Conservation (phyloP, 2,797 vertebrate genomes). For the Sebastiscus tertius region DNA sequence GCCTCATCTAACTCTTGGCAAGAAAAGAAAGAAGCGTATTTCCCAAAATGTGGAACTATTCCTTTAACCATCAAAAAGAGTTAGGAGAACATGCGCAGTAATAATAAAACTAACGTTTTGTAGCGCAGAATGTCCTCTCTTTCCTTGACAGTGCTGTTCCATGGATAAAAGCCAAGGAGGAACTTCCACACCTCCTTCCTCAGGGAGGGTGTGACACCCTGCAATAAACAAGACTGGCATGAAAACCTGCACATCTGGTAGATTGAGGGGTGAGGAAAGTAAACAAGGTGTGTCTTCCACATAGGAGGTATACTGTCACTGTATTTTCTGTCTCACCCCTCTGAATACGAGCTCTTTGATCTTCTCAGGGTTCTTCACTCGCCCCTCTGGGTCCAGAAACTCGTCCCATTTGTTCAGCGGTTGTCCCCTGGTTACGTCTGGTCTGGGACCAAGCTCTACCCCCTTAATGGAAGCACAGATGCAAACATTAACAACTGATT, state of each 20-base stretch:
- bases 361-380: conserved; percentile 79
- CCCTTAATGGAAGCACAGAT: conserved; percentile 64
- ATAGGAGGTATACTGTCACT: neutral
- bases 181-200: conserved; percentile 93
- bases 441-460: conserved; percentile 87
- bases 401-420: conserved; percentile 86
- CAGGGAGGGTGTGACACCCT: conserved; percentile 85
- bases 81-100: too few species aligned
- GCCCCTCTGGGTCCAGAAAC: conserved; percentile 86
- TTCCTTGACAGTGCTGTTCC: conserved; percentile 86
- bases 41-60: neutral
- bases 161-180: conserved; percentile 90
- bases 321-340: conserved; percentile 81
- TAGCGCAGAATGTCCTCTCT: conserved; percentile 84
- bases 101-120: conserved; percentile 85
- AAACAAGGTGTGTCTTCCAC: neutral
- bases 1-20: neutral
- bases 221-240: neutral
- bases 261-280: neutral
- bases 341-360: conserved; percentile 88
- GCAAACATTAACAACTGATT: neutral
- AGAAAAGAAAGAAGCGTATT: neutral
- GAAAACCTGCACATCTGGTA: neutral
- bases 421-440: conserved; percentile 79
- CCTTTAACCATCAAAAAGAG: neutral